Evolutionary conservation across 1,140 invertebrate species (phyloP).

Genomic region (Apis florea): DNA sequence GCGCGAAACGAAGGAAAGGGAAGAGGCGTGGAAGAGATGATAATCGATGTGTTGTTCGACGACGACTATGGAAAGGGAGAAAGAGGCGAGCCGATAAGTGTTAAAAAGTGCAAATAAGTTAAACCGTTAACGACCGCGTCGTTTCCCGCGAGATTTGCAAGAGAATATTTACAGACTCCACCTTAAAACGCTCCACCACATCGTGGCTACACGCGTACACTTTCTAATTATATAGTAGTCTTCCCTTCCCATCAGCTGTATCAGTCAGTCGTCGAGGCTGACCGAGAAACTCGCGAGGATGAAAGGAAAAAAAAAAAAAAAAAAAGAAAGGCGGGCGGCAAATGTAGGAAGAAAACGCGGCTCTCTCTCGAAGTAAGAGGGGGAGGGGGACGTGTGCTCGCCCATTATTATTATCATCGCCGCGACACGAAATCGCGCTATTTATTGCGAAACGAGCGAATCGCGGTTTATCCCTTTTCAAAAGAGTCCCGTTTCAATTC

Average conservation of each 20-base stretch:
- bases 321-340: conserved; percentile 35
- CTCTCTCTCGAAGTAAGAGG: neutral
- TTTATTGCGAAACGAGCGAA: conserved; percentile 19
- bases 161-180: conserved; percentile 58
- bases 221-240: conserved; percentile 65
- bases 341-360: conserved; percentile 44
- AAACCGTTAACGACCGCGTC: conserved; percentile 22
- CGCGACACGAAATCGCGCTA: conserved; percentile 25
- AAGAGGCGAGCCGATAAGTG: conserved; percentile 24
- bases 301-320: conserved; percentile 12
- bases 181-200: conserved; percentile 53
- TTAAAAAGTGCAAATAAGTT: conserved; percentile 55
- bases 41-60: no score
- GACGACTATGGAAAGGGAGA: neutral
- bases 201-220: conserved; percentile 54
- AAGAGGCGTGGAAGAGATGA: no score
- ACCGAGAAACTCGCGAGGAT: conserved; percentile 49
- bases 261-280: conserved; percentile 36
- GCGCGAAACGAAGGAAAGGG: no score
- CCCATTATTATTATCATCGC: conserved; percentile 16
- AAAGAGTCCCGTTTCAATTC: neutral
- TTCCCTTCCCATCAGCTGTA: conserved; percentile 57
- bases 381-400: neutral
- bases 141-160: conserved; percentile 32
- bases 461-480: neutral